phyloP scores from a whole-genome alignment of 2,888 invertebrate genomes.

The Heliconius charithonia region DNA sequence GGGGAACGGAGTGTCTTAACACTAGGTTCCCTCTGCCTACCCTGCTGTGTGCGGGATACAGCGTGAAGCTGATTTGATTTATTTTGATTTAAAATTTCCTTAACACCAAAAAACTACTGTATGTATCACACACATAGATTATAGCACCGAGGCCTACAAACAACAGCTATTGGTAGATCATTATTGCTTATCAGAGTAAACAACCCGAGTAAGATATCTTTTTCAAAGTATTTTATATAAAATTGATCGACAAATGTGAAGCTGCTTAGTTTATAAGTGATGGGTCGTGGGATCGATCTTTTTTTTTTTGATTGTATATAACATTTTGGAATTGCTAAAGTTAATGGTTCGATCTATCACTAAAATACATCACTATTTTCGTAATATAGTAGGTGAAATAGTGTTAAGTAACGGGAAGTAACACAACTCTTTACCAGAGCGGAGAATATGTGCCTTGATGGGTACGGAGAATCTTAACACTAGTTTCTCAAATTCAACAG shows the following conservation, averaged over 20 bases:
- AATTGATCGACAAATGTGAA: background rate
- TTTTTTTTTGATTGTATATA: background rate
- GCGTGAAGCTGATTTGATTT: too few species aligned
- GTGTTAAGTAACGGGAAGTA: too few species aligned
- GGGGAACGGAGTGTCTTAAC: too few species aligned
- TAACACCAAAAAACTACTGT: background rate
- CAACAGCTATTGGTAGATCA: conserved; percentile 52
- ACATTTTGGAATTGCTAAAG: too few species aligned
- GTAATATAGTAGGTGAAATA: too few species aligned
- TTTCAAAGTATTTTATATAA: conserved; percentile 10
- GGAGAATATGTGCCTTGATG: background rate
- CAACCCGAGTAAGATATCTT: conserved; percentile 35
- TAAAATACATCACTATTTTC: too few species aligned
- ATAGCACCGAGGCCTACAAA: conserved; percentile 60
- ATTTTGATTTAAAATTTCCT: background rate
- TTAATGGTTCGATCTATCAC: too few species aligned
- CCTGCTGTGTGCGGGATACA: too few species aligned
- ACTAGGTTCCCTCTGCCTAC: too few species aligned
- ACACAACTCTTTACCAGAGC: too few species aligned
- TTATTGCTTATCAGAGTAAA: conserved; percentile 60
- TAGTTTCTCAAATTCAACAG: too few species aligned
- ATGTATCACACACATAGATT: conserved; percentile 17
- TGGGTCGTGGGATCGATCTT: background rate
- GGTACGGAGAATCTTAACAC: too few species aligned
- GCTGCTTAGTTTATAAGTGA: background rate